phyloP scores from a whole-genome alignment of 2,888 invertebrate genomes.

The Tachina grossa region DNA sequence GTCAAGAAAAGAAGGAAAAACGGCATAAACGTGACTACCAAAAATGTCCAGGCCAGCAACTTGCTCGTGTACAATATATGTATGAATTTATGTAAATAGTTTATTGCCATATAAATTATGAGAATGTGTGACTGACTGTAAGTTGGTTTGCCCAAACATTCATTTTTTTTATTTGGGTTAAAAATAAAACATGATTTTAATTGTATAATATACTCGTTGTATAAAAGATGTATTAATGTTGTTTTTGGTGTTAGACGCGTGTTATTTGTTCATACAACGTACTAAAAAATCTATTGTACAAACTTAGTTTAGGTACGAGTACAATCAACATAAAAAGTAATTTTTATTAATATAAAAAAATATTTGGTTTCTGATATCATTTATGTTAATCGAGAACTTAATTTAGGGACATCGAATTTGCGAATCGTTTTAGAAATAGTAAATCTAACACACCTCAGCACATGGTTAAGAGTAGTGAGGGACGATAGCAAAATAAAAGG shows the following conservation, averaged over 20 bases:
- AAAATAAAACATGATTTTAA: slow-evolving; percentile 13
- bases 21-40: slow-evolving; percentile 56
- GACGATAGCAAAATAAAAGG: not conserved
- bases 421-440: not conserved
- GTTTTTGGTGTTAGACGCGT: slow-evolving; percentile 22
- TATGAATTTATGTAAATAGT: not conserved
- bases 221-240: not conserved
- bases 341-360: not conserved
- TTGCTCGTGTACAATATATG: not conserved
- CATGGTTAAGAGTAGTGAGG: not conserved
- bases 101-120: slow-evolving; percentile 35
- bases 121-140: slow-evolving; percentile 5
- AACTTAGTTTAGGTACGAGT: not conserved
- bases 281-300: not conserved
- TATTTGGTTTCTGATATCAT: not conserved
- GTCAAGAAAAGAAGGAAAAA: slow-evolving; percentile 9
- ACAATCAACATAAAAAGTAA: not conserved
- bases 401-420: not conserved
- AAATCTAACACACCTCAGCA: not conserved
- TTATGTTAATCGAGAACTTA: not conserved
- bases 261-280: slow-evolving; percentile 14
- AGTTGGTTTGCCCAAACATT: slow-evolving; percentile 19
- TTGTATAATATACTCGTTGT: not conserved
- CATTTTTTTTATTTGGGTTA: not conserved
- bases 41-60: slow-evolving; percentile 49